Evolutionary conservation across 37 sponge, comb jelly and placozoan genomes (phyloP).

Genomic region (Lycopodina hypogea): DNA sequence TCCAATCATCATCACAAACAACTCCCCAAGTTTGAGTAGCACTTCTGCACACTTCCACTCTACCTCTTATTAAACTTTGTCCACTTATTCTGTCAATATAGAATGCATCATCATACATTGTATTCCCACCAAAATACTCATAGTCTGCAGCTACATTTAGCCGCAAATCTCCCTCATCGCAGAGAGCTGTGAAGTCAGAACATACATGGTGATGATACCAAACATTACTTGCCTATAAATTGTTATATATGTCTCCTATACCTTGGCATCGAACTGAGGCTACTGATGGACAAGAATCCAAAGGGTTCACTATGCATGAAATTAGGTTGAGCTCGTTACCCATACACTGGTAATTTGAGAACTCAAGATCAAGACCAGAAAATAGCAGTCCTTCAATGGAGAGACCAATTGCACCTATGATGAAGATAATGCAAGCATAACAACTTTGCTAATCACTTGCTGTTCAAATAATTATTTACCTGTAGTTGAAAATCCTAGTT

Average conservation of each 20-base stretch:
- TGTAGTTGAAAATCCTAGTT: conserved; percentile 19
- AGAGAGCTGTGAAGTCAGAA: conserved; percentile 2
- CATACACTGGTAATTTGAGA: not conserved
- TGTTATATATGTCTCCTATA: not conserved
- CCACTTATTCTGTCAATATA: not conserved
- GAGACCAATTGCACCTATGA: not conserved
- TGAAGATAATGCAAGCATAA: not conserved
- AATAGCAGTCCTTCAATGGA: not conserved
- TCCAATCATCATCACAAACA: conserved; percentile 31
- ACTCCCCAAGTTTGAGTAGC: not conserved
- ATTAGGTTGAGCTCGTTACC: not conserved
- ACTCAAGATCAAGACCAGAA: not conserved
- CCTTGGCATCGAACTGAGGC: not conserved
- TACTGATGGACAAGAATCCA: not conserved
- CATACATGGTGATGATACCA: not conserved
- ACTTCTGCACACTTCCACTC: conserved; percentile 40
- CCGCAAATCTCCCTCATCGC: conserved; percentile 15
- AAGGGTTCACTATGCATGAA: not conserved
- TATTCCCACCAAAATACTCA: not conserved
- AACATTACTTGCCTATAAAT: not conserved
- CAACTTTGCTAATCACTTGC: not conserved
- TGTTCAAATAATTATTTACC: conserved; percentile 6
- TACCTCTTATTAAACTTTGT: conserved; percentile 1
- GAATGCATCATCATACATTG: conserved; percentile 4
- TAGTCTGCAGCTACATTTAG: not conserved